Evolutionary conservation across 2,888 invertebrate species (phyloP), one percentile per base, ranked within the genome.

Genomic region (Melanotus villosus): DNA sequence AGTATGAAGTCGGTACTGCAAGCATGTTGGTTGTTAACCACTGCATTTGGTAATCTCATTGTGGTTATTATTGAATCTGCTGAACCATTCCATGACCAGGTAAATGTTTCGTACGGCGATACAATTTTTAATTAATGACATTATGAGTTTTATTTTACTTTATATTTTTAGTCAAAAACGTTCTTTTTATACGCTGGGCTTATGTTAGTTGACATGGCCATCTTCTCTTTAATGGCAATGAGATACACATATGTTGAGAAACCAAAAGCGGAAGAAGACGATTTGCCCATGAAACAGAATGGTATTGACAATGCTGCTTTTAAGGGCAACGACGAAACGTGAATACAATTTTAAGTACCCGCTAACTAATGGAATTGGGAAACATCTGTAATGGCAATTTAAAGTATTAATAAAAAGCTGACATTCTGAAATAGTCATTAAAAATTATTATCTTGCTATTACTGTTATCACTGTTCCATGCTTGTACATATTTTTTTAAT

Each of bases 1-100:
- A 92, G 91, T 72, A 98, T 99, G 98, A 99, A 98, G 84, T 95
- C 98, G 0, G 92, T 99, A 0, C 84, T 99, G 54, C 94, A 94
- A 83, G 96, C 98, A 0, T 90, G 92, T 10, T 99, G 98, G 96
- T 87, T 98, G 10, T 86, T 99, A 58, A 97, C 98, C 0, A 95
- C 95, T 0, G 96, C 98, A 0, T 89, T 98, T 79, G 99, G 99
- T 41, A 98, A 98, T 84, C 85, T 98, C 30, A 90, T 99, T 64
- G 98, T 98, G 0, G 93, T 97, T 30, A 89, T 97, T 56, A 90
- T 99, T 23, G 94, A 96, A 12, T 92, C 95, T 82, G 88, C 90
- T 7, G 89, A 90, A 70, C 87, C 93, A 68, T 92, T 97, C 80
- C 88, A 92, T 0, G 89, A 90, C 73, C 93, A 93, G 89, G 95